These are phyloP conservation scores for Palaemon carinicauda DNA, from an alignment of 1,140 invertebrate species.

Conservation along the genomic window DNA sequence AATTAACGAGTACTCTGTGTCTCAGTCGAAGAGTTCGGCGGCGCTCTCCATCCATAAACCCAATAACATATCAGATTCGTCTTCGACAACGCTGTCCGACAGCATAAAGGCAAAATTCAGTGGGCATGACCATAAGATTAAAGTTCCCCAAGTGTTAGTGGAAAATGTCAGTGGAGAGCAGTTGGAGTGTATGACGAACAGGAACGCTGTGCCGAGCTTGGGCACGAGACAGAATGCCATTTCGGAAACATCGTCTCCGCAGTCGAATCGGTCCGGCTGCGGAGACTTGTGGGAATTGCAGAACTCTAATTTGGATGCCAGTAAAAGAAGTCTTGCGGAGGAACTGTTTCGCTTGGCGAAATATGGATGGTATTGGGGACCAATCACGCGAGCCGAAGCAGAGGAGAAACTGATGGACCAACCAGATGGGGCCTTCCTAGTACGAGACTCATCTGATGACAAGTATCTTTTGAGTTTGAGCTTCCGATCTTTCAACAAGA, in stretches of 20 bases:
- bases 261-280: constrained; percentile 2
- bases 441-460: constrained; percentile 78
- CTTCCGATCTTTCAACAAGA: constrained; percentile 78
- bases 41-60: background rate
- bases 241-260: constrained; percentile 42
- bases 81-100: background rate
- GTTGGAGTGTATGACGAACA: background rate
- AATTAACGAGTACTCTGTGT: too few relatives aligned
- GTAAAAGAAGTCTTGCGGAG: constrained; percentile 65
- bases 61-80: constrained; percentile 3
- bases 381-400: constrained; percentile 71
- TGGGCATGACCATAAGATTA: background rate
- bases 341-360: constrained; percentile 71
- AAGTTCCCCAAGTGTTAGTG: constrained; percentile 25
- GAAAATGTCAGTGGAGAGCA: constrained; percentile 11
- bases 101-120: background rate
- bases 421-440: constrained; percentile 80
- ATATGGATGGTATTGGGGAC: constrained; percentile 76
- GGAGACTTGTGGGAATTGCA: constrained; percentile 28
- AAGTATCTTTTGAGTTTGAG: constrained; percentile 76
- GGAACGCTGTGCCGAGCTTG: too few relatives aligned
- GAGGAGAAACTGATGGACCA: constrained; percentile 74
- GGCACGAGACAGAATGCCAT: constrained; percentile 10
- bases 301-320: constrained; percentile 24
- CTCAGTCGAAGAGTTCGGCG: too few relatives aligned